Base-by-base conservation (phyloP, 2,888 invertebrate species). In the Ophion obscuratus region DNA sequence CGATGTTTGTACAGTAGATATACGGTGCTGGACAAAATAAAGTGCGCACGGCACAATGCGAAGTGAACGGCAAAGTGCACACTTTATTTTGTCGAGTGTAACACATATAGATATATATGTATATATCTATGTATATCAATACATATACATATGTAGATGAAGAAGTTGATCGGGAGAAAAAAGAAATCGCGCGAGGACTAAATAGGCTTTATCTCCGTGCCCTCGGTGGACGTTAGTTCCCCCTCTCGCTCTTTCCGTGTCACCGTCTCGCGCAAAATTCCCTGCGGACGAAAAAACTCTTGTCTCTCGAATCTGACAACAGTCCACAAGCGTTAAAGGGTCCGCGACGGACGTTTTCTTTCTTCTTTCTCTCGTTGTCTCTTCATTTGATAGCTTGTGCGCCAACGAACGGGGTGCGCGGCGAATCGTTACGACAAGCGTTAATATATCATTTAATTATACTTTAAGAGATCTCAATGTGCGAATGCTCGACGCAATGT, bases 401-500 rank as follows among this genome's bases (percentile, higher is more conserved):
- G 24, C 36, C 36, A 70, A 81, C 68, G 70, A 76, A 75, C 57
- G 81, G 78, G 40, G 9, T 9, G 40, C 7, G 40, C 40, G 53
- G 61, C 81, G 81, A 67, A 62, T 78, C 75, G 78, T 81, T 75
- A 79, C 66, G 36, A 75, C 75, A 78, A 78, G 81, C 78, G 77
- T 86, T 81, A 83, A 78, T 82, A 75, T 79, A 70, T 81, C 81
- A 86, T 81, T 36, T 64, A 66, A 70, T 66, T 62, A 64, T 84
- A 53, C 53, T 53, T 17, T 53, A 53, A 53, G 53, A 81, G 86
- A 86, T 84, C 84, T 86, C 86, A 84, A 66, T 86, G 76, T 85
- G 73, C 80, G 66, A 67, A 67, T 67, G 67, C 57, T 73, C 31
- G 9, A 31, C 1, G 9, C 31, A 73, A 73, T n/a, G 31, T 57